These are phyloP conservation scores for Drosophila elegans DNA, from an alignment of 1,140 invertebrate species.

Conservation along the genomic window DNA sequence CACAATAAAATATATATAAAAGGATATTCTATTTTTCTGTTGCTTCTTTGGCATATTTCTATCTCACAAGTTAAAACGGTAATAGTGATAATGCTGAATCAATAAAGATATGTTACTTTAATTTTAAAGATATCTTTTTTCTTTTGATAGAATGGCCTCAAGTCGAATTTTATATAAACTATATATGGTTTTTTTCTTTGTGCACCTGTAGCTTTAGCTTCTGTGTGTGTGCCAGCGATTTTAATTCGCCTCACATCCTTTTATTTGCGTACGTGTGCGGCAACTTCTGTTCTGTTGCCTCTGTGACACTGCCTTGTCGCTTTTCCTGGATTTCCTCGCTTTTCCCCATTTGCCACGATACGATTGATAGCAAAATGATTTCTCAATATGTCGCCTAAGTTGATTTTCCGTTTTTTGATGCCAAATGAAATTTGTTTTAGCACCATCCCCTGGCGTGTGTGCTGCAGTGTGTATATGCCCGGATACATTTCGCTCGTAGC, in stretches of 20 bases:
- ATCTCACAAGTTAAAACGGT: no score
- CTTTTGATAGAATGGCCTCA: no score
- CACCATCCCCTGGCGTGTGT: neutral
- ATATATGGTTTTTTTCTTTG: neutral
- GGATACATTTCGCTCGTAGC: conserved; percentile 40
- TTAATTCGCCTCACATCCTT: conserved; percentile 80
- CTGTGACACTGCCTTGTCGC: neutral
- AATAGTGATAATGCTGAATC: no score
- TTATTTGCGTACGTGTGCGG: conserved; percentile 77
- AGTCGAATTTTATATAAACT: no score
- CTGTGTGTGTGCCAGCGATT: conserved; percentile 44
- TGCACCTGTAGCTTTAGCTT: conserved; percentile 11
- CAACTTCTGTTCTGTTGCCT: conserved; percentile 13
- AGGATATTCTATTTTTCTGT: no score
- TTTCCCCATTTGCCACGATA: neutral
- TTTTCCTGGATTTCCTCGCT: conserved; percentile 5
- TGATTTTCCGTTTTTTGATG: conserved; percentile 53
- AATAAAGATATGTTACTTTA: no score
- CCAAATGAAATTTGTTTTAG: conserved; percentile 56
- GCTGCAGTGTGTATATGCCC: conserved; percentile 1
- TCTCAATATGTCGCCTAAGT: conserved; percentile 65
- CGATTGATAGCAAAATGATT: conserved; percentile 76
- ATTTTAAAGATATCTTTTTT: no score
- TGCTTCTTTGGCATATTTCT: no score
- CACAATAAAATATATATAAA: no score